Evolutionary conservation across 2,888 invertebrate species (phyloP).

Genomic region (Mactromeris polynyma): DNA sequence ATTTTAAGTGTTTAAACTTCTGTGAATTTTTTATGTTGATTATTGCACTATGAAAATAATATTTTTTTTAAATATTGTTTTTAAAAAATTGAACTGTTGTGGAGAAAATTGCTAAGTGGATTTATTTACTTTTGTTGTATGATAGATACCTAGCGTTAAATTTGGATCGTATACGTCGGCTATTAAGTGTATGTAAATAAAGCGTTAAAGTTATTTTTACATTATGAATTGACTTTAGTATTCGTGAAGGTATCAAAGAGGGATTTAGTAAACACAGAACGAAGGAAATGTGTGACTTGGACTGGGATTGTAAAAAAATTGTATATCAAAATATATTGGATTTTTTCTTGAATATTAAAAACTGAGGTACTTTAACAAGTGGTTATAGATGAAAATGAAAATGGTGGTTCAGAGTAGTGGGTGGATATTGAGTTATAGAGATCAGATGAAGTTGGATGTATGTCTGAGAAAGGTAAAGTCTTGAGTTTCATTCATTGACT

Average conservation of each 20-base stretch:
- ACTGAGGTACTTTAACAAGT: not conserved
- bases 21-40: constrained; percentile 6
- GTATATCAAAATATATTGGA: not conserved
- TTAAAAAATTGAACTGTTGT: not conserved
- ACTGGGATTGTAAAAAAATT: not conserved
- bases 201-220: not conserved
- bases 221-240: not conserved
- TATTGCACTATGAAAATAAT: not conserved
- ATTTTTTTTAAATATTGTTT: not conserved
- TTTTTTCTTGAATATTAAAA: not conserved
- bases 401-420: constrained; percentile 58
- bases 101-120: not conserved
- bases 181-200: constrained; percentile 18
- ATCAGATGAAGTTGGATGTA: constrained; percentile 53
- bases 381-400: constrained; percentile 23
- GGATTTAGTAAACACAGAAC: not conserved
- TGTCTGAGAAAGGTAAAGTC: constrained; percentile 49
- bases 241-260: constrained; percentile 7
- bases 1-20: constrained; percentile 22
- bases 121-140: not conserved
- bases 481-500: not conserved
- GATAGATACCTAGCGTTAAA: not conserved
- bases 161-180: not conserved
- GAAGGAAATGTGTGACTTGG: not conserved
- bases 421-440: constrained; percentile 56